Conservation (phyloP, 2,888 invertebrate species). For the Sminthurinus aureus region DNA sequence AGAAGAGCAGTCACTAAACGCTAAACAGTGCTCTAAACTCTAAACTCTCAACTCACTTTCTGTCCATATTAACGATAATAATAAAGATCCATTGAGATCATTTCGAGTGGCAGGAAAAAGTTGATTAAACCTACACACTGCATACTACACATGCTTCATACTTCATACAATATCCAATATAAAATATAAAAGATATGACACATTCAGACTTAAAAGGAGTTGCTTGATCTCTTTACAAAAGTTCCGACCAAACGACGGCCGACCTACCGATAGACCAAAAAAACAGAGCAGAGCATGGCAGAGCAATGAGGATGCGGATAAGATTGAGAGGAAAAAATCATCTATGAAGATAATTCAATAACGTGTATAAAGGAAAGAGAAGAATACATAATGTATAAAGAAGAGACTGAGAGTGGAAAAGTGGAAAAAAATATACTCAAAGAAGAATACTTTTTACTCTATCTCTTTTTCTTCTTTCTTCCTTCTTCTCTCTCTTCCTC, state of each 20-base stretch:
- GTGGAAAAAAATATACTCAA: background rate
- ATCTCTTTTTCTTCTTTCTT: background rate
- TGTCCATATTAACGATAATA: conserved; percentile 15
- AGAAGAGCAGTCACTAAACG: conserved; percentile 9
- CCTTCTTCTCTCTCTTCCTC: background rate
- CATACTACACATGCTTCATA: too few species aligned
- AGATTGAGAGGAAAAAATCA: conserved; percentile 16
- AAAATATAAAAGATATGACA: background rate
- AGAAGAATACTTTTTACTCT: background rate
- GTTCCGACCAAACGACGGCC: conserved; percentile 7
- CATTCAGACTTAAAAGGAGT: conserved; percentile 16
- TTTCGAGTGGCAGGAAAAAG: conserved; percentile 29
- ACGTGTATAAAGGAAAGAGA: conserved; percentile 16
- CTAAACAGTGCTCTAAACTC: too few species aligned
- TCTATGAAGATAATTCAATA: conserved; percentile 38
- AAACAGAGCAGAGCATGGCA: too few species aligned
- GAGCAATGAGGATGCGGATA: too few species aligned
- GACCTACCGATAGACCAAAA: too few species aligned
- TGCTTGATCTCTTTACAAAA: conserved; percentile 32
- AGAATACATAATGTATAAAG: conserved; percentile 2
- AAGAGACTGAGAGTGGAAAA: conserved; percentile 8
- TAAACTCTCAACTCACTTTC: background rate
- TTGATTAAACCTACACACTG: conserved; percentile 34
- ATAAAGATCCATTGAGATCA: conserved; percentile 39
- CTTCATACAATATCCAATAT: too few species aligned